Evolutionary conservation across 2,888 invertebrate genomes (phyloP).

Genomic region (Neoaliturus tenellus): DNA sequence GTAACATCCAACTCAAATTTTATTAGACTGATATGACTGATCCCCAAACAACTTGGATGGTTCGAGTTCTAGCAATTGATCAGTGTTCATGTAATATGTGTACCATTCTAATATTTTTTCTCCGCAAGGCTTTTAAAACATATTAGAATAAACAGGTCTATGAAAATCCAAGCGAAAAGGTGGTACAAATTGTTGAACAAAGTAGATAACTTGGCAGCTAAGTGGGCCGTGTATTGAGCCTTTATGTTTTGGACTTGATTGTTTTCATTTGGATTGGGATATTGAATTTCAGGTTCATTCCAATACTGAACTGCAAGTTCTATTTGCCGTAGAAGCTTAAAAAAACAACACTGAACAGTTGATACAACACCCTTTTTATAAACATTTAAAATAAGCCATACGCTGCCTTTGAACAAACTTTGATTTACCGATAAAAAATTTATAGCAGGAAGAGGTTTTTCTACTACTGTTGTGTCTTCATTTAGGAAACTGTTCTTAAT

Average conservation of each 20-base stretch:
- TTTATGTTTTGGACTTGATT: background rate
- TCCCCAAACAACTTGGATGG: no score
- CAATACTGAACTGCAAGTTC: background rate
- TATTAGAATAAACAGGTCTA: no score
- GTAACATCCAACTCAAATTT: no score
- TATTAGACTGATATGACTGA: no score
- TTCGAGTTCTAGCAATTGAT: no score
- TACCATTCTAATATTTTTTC: no score
- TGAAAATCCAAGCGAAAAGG: no score
- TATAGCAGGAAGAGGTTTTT: background rate
- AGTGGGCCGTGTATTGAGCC: background rate
- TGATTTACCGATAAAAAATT: background rate
- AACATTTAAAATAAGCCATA: background rate
- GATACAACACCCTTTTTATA: background rate
- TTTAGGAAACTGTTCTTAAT: background rate
- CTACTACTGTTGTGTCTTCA: background rate
- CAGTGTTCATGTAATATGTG: no score
- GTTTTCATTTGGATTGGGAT: background rate
- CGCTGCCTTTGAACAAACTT: background rate
- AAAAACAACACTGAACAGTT: background rate
- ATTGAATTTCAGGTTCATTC: background rate
- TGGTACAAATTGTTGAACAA: background rate
- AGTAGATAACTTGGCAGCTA: background rate
- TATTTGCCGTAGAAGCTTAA: background rate
- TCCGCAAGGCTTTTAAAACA: no score